Base-by-base conservation (phyloP, 2,797 vertebrate species). In the Pantherophis alleghaniensis region DNA sequence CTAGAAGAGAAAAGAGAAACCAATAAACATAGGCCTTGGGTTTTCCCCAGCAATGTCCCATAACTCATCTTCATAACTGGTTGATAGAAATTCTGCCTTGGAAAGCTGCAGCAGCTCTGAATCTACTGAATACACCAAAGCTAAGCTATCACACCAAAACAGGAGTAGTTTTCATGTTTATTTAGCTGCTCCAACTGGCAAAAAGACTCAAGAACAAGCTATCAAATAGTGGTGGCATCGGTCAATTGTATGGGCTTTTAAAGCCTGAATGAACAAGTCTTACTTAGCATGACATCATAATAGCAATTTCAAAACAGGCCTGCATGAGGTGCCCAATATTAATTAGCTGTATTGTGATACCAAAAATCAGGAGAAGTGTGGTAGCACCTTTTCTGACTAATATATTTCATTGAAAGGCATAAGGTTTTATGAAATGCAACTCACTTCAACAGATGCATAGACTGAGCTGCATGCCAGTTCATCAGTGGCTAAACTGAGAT, bases 1-100 rank as follows among this genome's bases (percentile, higher is more conserved):
- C 96, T 97, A 91, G 93, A 96, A 95, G 94, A 96, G 89, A 91
- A 94, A 60, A 96, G 93, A 95, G 95, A 95, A 95, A 96, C 96
- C 95, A 95, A 86, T 97, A 92, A 96, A 93, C 90, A 96, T 94
- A 94, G 95, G 93, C 95, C 96, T 28, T 18, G 63, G 87, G 90
- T 94, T 93, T 95, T 96, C 94, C 93, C 96, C 92, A 93, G 91
- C 94, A 1, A 61, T 95, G 94, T 90, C 90, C 93, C 92, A 93
- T 13, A 51, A 69, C 87, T 94, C 24, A 61, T 51, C 91, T 26
- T 74, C 32, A 18, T 11, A 92, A 57, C 37, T 10, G 66, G 5
- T 89, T 89, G 7, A 90, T 60, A 16, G 88, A 10, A 86, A 86
- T 5, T 56, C 9, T 74, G 55, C 2, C 14, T 91, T 9, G 28